Evolutionary conservation across 2,888 invertebrate genomes (phyloP).

Genomic region (Lapara coniferarum): DNA sequence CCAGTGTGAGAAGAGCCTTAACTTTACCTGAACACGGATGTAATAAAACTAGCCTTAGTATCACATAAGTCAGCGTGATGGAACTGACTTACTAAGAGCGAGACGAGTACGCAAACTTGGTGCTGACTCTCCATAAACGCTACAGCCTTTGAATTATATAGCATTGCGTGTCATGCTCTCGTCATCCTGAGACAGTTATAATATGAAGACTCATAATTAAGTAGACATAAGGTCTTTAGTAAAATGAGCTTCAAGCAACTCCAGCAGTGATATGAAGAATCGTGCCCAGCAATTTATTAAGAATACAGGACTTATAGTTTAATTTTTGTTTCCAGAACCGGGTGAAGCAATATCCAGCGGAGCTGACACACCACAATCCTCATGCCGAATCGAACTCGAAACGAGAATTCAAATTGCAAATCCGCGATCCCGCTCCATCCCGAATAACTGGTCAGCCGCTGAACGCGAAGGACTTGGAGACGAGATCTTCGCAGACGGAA

Average conservation of each 20-base stretch:
- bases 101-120: too few species aligned
- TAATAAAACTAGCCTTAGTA: too few species aligned
- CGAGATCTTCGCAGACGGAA: constrained; percentile 71
- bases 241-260: neutral
- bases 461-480: constrained; percentile 68
- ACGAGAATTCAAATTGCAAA: constrained; percentile 72
- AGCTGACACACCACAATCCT: constrained; percentile 76
- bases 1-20: too few species aligned
- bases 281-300: neutral
- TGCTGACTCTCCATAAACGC: too few species aligned
- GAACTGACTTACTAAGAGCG: too few species aligned
- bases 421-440: constrained; percentile 70
- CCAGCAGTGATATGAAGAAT: neutral
- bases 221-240: too few species aligned
- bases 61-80: too few species aligned
- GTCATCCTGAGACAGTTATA: too few species aligned
- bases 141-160: too few species aligned
- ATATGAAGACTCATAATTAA: too few species aligned
- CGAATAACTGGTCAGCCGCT: constrained; percentile 67
- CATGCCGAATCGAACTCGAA: constrained; percentile 76
- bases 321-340: constrained; percentile 62
- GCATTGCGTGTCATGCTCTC: too few species aligned
- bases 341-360: constrained; percentile 73
- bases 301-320: neutral
- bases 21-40: too few species aligned